These are phyloP conservation scores for Delphinapterus leucas DNA, from an alignment of 2,113 vertebrate species.

Conservation along the genomic window DNA sequence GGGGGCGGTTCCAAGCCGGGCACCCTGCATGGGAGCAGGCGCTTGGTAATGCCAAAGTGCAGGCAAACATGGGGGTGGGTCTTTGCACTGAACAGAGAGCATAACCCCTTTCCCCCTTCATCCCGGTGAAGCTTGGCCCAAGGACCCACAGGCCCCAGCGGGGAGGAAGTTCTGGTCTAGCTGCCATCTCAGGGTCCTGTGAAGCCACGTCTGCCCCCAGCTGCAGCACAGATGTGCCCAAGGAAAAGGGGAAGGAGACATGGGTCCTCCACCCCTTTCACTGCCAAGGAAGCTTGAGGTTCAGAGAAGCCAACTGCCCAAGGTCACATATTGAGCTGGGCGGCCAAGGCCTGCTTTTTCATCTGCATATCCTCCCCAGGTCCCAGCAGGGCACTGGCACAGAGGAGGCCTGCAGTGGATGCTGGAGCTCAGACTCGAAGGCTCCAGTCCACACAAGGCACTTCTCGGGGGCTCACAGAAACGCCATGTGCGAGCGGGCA, in stretches of 20 bases:
- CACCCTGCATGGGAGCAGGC: not conserved
- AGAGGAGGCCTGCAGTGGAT: not conserved
- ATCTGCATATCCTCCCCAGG: not conserved
- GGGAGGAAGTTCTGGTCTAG: constrained; percentile 6
- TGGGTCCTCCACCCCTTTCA: not conserved
- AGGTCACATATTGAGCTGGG: not conserved
- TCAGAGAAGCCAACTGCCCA: not conserved
- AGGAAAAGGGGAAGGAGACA: not conserved
- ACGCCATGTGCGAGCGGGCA: accelerated
- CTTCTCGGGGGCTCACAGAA: not conserved
- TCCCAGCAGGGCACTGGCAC: not conserved
- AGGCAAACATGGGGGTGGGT: not conserved
- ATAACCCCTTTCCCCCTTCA: not conserved
- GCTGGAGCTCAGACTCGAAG: not conserved
- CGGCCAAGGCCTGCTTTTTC: not conserved
- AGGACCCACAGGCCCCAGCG: not conserved
- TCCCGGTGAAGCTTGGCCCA: not conserved
- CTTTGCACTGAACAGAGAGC: not conserved
- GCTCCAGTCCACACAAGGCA: not conserved
- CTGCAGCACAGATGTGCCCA: not conserved
- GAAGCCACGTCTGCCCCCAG: not conserved
- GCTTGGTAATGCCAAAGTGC: not conserved
- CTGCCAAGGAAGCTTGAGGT: not conserved
- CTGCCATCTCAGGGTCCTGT: not conserved
- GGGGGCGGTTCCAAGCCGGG: not conserved